A percentile compares a stretch with the other conserved stretches of the same genome.
phyloP scores from a whole-genome alignment of 2,797 vertebrate genomes.

The Champsocephalus gunnari region DNA sequence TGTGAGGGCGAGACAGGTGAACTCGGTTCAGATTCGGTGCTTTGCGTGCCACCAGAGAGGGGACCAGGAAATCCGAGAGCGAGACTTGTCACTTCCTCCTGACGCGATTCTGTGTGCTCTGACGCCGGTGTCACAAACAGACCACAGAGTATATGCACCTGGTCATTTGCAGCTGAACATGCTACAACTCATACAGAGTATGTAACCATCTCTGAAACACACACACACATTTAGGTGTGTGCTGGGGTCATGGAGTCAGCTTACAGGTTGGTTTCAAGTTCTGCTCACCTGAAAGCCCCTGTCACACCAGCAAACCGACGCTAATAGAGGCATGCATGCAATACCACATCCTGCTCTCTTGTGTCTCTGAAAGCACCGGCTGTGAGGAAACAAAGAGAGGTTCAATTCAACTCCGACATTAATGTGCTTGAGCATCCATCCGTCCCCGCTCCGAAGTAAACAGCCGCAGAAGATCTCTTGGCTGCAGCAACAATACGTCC shows the following conservation, averaged over 20 bases:
- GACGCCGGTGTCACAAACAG: slow-evolving; percentile 51
- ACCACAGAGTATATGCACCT: slow-evolving; percentile 22
- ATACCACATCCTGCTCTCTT: slow-evolving; percentile 59
- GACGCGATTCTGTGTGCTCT: slow-evolving; percentile 30
- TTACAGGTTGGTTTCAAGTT: slow-evolving; percentile 77
- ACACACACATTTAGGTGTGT: slow-evolving; percentile 8
- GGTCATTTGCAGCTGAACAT: slow-evolving; percentile 13
- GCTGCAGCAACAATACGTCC: slow-evolving; percentile 38
- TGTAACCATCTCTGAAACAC: slow-evolving; percentile 8
- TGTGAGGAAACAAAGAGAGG: slow-evolving; percentile 17
- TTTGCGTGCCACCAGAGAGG: slow-evolving; percentile 63
- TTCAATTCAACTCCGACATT: slow-evolving; percentile 41
- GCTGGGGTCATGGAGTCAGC: slow-evolving; percentile 59
- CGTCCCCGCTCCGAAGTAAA: slow-evolving; percentile 39
- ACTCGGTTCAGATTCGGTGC: slow-evolving; percentile 61
- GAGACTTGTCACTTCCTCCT: slow-evolving; percentile 79
- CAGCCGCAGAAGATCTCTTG: slow-evolving; percentile 38
- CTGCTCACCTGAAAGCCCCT: slow-evolving; percentile 71
- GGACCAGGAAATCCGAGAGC: slow-evolving; percentile 76
- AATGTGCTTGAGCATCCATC: slow-evolving; percentile 49
- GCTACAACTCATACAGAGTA: slow-evolving; percentile 18
- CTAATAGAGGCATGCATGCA: slow-evolving; percentile 25
- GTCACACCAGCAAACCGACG: slow-evolving; percentile 37
- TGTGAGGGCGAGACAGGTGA: slow-evolving; percentile 62
- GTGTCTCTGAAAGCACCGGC: slow-evolving; percentile 25